Percentiles rank a stretch among this genome's conserved stretches.
Evolutionary conservation across 2,113 vertebrate species (phyloP).

Genomic region (Urocynchramus pylzowi): DNA sequence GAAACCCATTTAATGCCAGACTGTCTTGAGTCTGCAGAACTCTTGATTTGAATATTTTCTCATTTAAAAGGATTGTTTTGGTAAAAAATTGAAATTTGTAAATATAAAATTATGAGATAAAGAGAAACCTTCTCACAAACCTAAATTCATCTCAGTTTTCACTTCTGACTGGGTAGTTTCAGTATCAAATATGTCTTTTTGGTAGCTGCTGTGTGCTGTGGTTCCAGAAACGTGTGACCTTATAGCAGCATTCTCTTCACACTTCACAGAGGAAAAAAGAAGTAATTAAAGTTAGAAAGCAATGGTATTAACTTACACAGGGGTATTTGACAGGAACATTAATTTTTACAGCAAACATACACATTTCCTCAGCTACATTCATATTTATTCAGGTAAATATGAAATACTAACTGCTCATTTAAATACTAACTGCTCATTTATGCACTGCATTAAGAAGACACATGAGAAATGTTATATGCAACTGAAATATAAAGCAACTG

Average conservation of each 20-base stretch:
- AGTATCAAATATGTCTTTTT: conserved; percentile 25
- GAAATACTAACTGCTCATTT: conserved; percentile 1
- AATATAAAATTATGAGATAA: background rate
- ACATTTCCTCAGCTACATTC: background rate
- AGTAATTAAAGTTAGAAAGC: background rate
- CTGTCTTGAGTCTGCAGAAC: background rate
- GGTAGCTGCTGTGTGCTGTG: background rate
- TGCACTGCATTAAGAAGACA: background rate
- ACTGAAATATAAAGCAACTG: background rate
- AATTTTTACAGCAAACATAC: conserved; percentile 2
- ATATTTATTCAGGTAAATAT: background rate
- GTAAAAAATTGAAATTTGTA: background rate
- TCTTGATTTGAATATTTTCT: background rate
- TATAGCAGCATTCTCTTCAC: conserved; percentile 43
- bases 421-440: background rate
- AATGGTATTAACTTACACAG: background rate
- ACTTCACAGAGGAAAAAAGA: conserved; percentile 52
- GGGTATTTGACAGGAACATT: background rate
- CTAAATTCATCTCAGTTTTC: conserved; percentile 34
- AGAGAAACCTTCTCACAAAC: conserved; percentile 46
- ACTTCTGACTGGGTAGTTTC: conserved; percentile 26
- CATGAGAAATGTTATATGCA: background rate
- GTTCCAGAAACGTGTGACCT: background rate
- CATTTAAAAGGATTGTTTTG: background rate
- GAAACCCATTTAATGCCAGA: background rate